Base-by-base conservation (phyloP, 1,140 invertebrate genomes). In the Orchestia grillus region DNA sequence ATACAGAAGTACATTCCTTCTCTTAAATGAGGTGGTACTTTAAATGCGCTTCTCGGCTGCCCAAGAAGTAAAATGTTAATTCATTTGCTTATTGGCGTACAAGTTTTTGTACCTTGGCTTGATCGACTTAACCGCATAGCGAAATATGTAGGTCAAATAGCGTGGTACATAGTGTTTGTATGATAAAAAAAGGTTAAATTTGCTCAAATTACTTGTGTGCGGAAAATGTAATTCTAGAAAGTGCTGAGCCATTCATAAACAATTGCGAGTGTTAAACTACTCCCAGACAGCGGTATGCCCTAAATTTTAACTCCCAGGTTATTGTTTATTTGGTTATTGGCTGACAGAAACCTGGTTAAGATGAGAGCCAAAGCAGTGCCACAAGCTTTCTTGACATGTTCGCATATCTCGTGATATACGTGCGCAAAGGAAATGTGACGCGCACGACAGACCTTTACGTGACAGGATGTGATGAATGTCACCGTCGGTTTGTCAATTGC, bases 381-480 rank as follows among this genome's bases (percentile, higher is more conserved):
- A 19, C 47, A 53, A 53, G 19, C 19, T 8, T 53, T 53, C 47
- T 53, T 53, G 19, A 77, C 36, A 23, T 77, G 62, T 77, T 19
- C 62, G 62, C 28, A 87, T 87, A 87, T 87, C 90, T 43, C 41
- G 90, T 42, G 47, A 19, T 6, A 44, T 19, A 94, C 92, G 44
- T 94, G 92, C 45, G 40, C 44, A n/a, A 11, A 47, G 44, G 92
- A 40, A 45, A 94, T 45, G 47, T 94, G 92, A 44, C 44, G 19
- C 41, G 15, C 92, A 40, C 41, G 44, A 44, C 44, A 47, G 44
- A 40, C 4, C 44, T 47, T 94, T 94, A 94, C 92, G 92, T 94
- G 92, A 94, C 92, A 47, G 92, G 92, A 94, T 94, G 92, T 47
- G 11, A 94, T 47, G 44, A 94, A 94, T 94, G 92, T 94, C 44